Evolutionary conservation across 2,888 invertebrate genomes (phyloP).

Genomic region (Macrosiphum euphorbiae): DNA sequence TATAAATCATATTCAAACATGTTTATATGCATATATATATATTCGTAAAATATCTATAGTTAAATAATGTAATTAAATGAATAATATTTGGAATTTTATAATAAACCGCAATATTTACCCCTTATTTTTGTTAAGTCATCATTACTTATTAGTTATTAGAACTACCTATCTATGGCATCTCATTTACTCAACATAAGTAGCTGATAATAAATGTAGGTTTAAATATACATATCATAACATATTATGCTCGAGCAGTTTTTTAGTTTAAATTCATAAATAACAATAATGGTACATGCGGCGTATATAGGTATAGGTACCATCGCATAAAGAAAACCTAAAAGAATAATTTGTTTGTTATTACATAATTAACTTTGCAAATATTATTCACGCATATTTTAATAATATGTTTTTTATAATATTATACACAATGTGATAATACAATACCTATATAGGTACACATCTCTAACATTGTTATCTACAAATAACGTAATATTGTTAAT

Average conservation of each 20-base stretch:
- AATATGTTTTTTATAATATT: constrained; percentile 14
- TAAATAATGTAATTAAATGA: neutral
- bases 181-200: neutral
- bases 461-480: neutral
- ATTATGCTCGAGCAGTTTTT: neutral
- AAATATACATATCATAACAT: neutral
- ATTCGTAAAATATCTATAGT: neutral
- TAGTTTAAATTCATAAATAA: neutral
- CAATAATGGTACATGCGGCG: neutral
- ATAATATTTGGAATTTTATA: neutral
- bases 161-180: neutral
- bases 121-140: neutral
- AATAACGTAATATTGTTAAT: constrained; percentile 44
- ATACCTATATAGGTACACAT: neutral
- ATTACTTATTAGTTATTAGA: neutral
- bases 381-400: constrained; percentile 25
- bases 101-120: neutral
- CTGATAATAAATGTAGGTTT: neutral
- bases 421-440: neutral
- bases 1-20: neutral
- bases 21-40: neutral
- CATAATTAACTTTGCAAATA: constrained; percentile 3
- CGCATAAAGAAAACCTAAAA: constrained; percentile 11
- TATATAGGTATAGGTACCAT: neutral
- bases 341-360: constrained; percentile 21